Conservation (phyloP, 2,888 invertebrate genomes). For the Chrysotoxum bicinctum region DNA sequence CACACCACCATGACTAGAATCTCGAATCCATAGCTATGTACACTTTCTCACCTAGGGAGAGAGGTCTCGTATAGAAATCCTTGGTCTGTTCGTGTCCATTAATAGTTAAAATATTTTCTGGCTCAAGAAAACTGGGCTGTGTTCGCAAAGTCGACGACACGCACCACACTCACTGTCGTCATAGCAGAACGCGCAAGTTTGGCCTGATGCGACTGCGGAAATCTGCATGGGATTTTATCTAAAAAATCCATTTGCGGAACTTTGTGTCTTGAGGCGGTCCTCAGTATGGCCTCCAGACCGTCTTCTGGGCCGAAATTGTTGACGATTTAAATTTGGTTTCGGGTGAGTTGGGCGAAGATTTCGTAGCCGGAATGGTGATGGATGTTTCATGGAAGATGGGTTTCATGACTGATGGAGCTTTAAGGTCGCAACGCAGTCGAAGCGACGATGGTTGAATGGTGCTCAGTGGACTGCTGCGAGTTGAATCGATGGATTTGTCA, state of each 20-base stretch:
- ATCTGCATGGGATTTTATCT: slow-evolving; percentile 54
- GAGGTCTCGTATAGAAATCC: slow-evolving; percentile 6
- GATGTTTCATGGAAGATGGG: slow-evolving; percentile 82
- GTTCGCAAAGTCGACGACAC: slow-evolving; percentile 25
- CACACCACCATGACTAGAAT: not conserved
- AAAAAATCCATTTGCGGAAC: slow-evolving; percentile 57
- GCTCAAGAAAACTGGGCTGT: slow-evolving; percentile 59
- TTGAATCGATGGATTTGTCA: slow-evolving; percentile 78
- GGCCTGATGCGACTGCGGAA: slow-evolving; percentile 1
- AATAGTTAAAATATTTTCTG: slow-evolving; percentile 44
- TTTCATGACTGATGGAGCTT: slow-evolving; percentile 84
- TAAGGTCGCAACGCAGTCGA: slow-evolving; percentile 84
- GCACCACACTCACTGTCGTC: slow-evolving; percentile 15
- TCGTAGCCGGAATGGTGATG: slow-evolving; percentile 73
- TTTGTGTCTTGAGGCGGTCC: slow-evolving; percentile 41
- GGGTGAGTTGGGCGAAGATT: slow-evolving; percentile 75
- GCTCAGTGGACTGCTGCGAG: slow-evolving; percentile 76
- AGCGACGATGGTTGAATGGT: slow-evolving; percentile 83
- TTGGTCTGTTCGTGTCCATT: slow-evolving; percentile 18
- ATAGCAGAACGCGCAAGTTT: not conserved
- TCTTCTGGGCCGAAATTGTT: slow-evolving; percentile 84
- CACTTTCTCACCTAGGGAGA: slow-evolving; percentile 17
- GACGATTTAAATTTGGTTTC: slow-evolving; percentile 83
- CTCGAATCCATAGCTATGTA: not conserved
- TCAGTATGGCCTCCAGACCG: slow-evolving; percentile 89